Conservation (phyloP, 2,888 invertebrate genomes). For the Pachymerium ferrugineum region DNA sequence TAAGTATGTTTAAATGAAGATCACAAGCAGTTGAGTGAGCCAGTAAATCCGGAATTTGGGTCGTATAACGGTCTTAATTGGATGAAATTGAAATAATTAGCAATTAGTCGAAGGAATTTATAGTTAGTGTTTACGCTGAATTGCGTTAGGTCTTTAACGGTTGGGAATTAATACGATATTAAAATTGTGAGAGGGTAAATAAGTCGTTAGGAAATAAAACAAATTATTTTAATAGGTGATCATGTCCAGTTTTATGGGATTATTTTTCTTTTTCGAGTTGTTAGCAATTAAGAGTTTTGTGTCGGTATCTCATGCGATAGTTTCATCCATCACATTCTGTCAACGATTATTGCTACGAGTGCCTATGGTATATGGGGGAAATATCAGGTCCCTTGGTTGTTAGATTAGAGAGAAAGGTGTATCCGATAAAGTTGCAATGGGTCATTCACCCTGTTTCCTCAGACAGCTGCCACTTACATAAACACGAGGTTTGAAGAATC, state of each 20-base stretch:
- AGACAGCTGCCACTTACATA: constrained; percentile 14
- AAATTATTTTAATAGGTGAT: too few species aligned
- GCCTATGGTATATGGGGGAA: too few species aligned
- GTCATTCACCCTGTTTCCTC: neutral
- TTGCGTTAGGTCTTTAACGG: too few species aligned
- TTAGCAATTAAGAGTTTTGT: too few species aligned
- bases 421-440: neutral
- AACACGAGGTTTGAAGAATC: constrained; percentile 10
- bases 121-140: too few species aligned
- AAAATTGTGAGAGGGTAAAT: too few species aligned
- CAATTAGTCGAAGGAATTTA: neutral
- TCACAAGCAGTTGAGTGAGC: neutral
- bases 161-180: too few species aligned
- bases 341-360: neutral
- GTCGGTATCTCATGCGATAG: neutral
- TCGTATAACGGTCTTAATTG: neutral
- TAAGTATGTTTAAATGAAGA: constrained; percentile 2
- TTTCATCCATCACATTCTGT: neutral
- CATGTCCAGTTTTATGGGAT: too few species aligned
- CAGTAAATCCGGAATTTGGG: neutral
- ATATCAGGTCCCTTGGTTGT: too few species aligned
- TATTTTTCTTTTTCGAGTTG: too few species aligned
- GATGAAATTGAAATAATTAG: neutral
- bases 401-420: neutral
- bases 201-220: too few species aligned